phyloP scores from a whole-genome alignment of 2,113 vertebrate genomes.

The Bolborhynchus lineola region DNA sequence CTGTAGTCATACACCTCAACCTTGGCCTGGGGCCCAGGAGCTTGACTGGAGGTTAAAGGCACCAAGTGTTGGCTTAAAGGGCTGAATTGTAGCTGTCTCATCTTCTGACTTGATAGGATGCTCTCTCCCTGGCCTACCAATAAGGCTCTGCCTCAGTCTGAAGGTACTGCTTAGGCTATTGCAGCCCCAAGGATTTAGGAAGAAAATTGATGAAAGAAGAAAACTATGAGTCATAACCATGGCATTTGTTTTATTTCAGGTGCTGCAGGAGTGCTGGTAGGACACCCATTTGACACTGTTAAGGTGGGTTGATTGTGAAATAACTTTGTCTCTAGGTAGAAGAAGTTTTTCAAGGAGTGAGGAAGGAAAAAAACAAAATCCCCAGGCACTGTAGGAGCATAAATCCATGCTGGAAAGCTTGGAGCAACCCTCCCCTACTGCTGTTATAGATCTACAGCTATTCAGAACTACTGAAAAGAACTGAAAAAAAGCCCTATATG shows the following conservation, averaged over 20 bases:
- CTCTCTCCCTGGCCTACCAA: not conserved
- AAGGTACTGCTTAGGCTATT: not conserved
- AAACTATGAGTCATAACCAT: not conserved
- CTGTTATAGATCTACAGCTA: not conserved
- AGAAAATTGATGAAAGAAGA: not conserved
- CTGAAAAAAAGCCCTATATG: not conserved
- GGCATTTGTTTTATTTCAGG: constrained; percentile 71
- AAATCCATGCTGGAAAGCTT: not conserved
- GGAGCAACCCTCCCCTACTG: not conserved
- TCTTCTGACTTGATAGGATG: not conserved
- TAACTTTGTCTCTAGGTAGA: not conserved
- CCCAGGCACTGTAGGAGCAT: not conserved
- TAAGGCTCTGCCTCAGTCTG: not conserved
- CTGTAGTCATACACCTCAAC: not conserved
- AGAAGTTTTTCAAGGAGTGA: not conserved
- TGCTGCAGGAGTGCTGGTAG: constrained; percentile 94
- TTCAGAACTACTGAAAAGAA: not conserved
- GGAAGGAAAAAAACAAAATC: not conserved
- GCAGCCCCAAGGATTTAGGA: not conserved
- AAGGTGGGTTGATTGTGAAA: constrained; percentile 82
- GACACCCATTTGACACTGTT: constrained; percentile 97
- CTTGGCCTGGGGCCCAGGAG: not conserved
- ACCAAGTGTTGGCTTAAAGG: not conserved
- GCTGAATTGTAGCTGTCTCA: not conserved
- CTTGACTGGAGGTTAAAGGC: not conserved